phyloP scores from a whole-genome alignment of 2,113 vertebrate genomes.

The Phycodurus eques region DNA sequence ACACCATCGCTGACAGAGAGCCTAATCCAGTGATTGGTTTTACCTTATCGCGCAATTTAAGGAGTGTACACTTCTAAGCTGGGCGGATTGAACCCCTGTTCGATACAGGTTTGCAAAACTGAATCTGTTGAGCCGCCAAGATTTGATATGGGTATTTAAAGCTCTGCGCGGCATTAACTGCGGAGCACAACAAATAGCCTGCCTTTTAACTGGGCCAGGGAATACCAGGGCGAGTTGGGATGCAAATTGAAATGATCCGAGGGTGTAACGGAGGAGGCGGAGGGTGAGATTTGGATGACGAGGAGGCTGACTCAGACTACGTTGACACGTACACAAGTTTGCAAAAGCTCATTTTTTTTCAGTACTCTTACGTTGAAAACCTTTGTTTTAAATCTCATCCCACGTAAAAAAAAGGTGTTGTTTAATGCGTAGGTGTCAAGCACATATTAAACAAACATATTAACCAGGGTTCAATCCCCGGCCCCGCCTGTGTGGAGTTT shows the following conservation, averaged over 20 bases:
- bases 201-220: conserved; percentile 76
- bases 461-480: too few species aligned
- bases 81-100: conserved; percentile 80
- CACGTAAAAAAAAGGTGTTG: background rate
- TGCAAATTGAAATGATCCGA: conserved; percentile 80
- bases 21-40: conserved; percentile 81
- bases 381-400: background rate
- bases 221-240: conserved; percentile 72
- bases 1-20: conserved; percentile 65
- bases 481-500: too few species aligned
- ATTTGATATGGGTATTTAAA: conserved; percentile 85
- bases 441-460: background rate
- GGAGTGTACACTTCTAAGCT: conserved; percentile 82
- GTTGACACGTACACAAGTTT: background rate
- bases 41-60: conserved; percentile 81
- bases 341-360: background rate
- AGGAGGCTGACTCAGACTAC: conserved; percentile 14
- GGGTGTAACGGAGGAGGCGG: conserved; percentile 73
- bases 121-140: conserved; percentile 82
- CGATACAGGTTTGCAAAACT: conserved; percentile 83
- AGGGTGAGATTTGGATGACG: conserved; percentile 59
- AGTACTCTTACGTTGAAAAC: background rate
- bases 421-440: background rate
- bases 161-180: conserved; percentile 80
- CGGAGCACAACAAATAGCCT: conserved; percentile 81